phyloP scores from a whole-genome alignment of 2,888 invertebrate species.

The Cylloceria caligata region DNA sequence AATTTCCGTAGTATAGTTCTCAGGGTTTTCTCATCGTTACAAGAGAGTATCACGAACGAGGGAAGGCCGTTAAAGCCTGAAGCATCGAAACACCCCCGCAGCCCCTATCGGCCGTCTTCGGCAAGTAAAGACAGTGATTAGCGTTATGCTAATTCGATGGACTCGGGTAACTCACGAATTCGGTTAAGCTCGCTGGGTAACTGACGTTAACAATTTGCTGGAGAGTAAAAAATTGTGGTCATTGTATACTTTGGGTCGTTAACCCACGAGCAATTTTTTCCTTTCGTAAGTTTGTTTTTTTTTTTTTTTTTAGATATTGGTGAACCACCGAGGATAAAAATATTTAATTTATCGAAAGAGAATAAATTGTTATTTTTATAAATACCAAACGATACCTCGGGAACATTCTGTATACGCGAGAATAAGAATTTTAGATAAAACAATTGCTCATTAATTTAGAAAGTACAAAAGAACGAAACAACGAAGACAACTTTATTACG shows the following conservation, averaged over 20 bases:
- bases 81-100: slow-evolving; percentile 55
- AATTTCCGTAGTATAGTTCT: slow-evolving; percentile 56
- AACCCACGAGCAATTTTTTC: neutral
- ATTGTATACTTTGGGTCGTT: slow-evolving; percentile 6
- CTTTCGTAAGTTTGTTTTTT: too few species aligned
- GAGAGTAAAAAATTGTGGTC: slow-evolving; percentile 15
- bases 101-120: slow-evolving; percentile 30
- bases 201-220: slow-evolving; percentile 31
- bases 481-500: too few species aligned
- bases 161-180: slow-evolving; percentile 35
- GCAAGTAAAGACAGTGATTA: slow-evolving; percentile 64
- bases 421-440: too few species aligned
- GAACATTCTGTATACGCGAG: too few species aligned
- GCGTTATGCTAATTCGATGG: slow-evolving; percentile 65
- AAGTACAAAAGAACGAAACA: too few species aligned
- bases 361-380: neutral
- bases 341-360: neutral
- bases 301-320: neutral
- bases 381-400: too few species aligned
- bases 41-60: slow-evolving; percentile 37
- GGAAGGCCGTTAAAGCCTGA: slow-evolving; percentile 33
- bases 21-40: slow-evolving; percentile 60
- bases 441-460: too few species aligned
- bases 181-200: slow-evolving; percentile 31
- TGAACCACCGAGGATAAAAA: neutral